These are phyloP conservation scores for Oasisia sp. DNA, from an alignment of 2,888 invertebrate species.

Conservation along the genomic window DNA sequence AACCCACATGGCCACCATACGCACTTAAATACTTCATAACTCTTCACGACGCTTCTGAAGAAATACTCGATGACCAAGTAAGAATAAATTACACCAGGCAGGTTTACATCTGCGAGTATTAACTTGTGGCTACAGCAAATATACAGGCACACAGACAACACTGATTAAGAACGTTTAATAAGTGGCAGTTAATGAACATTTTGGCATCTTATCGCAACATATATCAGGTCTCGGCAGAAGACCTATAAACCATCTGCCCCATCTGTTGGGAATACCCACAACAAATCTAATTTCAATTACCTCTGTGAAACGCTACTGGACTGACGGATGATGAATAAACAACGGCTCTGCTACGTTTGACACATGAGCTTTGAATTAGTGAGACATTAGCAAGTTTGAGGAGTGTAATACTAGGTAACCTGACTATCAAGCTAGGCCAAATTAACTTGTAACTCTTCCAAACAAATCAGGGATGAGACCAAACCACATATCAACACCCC, in stretches of 20 bases:
- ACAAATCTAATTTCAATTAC: neutral
- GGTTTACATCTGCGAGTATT: neutral
- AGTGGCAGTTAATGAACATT: neutral
- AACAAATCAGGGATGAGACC: neutral
- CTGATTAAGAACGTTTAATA: neutral
- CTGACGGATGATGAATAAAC: neutral
- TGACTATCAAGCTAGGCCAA: neutral
- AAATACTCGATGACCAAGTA: neutral
- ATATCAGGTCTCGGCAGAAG: neutral
- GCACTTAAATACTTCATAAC: constrained; percentile 5
- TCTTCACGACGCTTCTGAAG: neutral
- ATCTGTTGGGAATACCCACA: neutral
- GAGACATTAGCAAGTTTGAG: neutral
- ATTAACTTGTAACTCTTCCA: neutral
- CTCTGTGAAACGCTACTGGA: neutral
- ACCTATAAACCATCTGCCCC: neutral
- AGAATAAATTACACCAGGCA: neutral
- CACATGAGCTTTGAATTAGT: neutral
- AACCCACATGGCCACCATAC: neutral
- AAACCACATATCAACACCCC: neutral
- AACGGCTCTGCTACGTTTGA: neutral
- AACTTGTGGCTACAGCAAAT: neutral
- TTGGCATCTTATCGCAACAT: neutral
- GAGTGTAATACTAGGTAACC: neutral
- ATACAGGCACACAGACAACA: neutral